Evolutionary conservation across 1,140 invertebrate species (phyloP).

Genomic region (Ostrea edulis): DNA sequence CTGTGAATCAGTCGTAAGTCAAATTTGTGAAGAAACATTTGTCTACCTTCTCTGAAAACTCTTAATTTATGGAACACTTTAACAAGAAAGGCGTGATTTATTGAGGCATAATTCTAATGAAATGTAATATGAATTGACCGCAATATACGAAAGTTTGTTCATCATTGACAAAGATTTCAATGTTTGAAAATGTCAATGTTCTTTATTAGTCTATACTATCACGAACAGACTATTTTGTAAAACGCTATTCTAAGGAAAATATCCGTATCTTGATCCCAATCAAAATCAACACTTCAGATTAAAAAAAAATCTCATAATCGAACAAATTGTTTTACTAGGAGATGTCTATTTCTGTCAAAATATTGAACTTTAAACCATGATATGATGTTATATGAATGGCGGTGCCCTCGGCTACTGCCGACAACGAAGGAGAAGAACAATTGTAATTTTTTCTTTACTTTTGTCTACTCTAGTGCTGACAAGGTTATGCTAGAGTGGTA

Average conservation of each 20-base stretch:
- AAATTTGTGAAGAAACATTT: neutral
- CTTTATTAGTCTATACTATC: neutral
- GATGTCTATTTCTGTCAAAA: neutral
- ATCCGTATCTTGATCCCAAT: neutral
- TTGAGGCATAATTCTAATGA: neutral
- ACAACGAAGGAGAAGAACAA: neutral
- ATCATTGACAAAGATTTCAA: constrained; percentile 22
- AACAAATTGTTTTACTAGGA: neutral
- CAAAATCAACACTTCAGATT: neutral
- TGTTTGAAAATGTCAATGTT: constrained; percentile 10
- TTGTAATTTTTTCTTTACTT: neutral
- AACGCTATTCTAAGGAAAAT: too few species aligned
- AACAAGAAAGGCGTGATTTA: neutral
- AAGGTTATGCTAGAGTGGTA: neutral
- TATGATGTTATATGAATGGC: neutral
- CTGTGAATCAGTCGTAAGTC: neutral
- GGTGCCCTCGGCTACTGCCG: neutral
- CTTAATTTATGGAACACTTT: constrained; percentile 8
- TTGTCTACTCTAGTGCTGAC: neutral
- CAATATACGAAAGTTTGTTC: constrained; percentile 13
- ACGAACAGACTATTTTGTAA: neutral
- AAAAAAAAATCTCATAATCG: neutral
- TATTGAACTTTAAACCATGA: neutral
- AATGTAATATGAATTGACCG: neutral
- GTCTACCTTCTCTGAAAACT: constrained; percentile 6